These are phyloP conservation scores for Podarcis muralis DNA, from an alignment of 2,113 vertebrate species.

Conservation along the genomic window DNA sequence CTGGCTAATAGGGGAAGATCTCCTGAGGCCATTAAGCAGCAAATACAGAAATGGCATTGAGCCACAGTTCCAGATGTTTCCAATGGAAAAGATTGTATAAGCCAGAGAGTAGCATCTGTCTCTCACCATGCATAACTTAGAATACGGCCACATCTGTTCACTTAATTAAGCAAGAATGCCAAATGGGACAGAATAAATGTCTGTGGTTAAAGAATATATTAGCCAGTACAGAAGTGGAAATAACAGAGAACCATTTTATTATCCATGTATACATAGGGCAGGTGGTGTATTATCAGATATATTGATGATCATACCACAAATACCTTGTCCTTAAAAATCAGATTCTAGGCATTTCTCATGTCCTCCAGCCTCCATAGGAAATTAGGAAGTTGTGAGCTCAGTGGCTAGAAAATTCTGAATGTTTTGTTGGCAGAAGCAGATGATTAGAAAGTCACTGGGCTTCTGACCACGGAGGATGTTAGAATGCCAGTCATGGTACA, in stretches of 20 bases:
- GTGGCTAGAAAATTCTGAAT: background rate
- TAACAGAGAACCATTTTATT: constrained; percentile 11
- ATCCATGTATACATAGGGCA: background rate
- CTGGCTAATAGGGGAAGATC: constrained; percentile 63
- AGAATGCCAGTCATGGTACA: background rate
- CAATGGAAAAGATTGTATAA: constrained; percentile 69
- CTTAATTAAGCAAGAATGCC: constrained; percentile 59
- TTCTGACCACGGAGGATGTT: background rate
- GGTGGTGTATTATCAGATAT: background rate
- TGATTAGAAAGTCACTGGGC: background rate
- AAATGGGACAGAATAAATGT: constrained; percentile 67
- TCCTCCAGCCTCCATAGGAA: background rate
- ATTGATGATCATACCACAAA: background rate
- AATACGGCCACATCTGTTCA: constrained; percentile 75
- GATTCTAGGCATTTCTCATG: background rate
- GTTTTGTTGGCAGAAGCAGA: background rate
- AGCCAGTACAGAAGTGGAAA: constrained; percentile 57
- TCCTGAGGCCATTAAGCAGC: constrained; percentile 58
- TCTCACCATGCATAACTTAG: constrained; percentile 66
- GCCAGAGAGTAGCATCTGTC: constrained; percentile 73
- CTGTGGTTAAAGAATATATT: constrained; percentile 75
- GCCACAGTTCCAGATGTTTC: constrained; percentile 75
- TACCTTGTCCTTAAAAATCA: accelerated
- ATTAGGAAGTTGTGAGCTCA: background rate
- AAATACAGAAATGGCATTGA: constrained; percentile 53